These are phyloP conservation scores for Artemisiospiza belli DNA, from an alignment of 2,113 vertebrate genomes.

Conservation along the genomic window DNA sequence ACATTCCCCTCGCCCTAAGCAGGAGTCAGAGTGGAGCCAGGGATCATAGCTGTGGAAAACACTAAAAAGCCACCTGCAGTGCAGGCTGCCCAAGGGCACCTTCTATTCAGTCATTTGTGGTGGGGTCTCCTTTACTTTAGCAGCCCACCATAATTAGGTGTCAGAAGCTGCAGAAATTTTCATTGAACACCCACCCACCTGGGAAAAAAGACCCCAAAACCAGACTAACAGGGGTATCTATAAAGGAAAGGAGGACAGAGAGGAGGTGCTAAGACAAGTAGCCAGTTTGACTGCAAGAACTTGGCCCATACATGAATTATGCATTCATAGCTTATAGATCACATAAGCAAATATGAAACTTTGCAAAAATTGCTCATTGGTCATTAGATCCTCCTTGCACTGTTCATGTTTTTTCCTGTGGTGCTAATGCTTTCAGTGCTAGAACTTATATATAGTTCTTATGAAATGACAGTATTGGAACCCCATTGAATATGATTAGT, in stretches of 20 bases:
- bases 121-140: not conserved
- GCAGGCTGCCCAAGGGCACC: not conserved
- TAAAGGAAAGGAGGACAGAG: not conserved
- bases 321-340: not conserved
- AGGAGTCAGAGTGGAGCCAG: not conserved
- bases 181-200: rapidly evolving
- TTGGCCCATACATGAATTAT: not conserved
- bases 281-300: rapidly evolving
- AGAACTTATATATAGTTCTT: not conserved
- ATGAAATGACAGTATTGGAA: slow-evolving; percentile 20
- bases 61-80: not conserved
- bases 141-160: rapidly evolving
- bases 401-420: slow-evolving; percentile 6
- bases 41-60: not conserved
- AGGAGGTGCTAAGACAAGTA: not conserved
- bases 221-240: rapidly evolving
- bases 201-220: not conserved
- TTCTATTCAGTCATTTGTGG: not conserved
- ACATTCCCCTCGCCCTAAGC: not conserved
- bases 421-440: not conserved
- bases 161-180: not conserved
- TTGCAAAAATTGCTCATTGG: not conserved
- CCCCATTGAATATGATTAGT: slow-evolving; percentile 20
- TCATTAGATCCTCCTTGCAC: not conserved
- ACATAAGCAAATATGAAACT: not conserved